These are phyloP conservation scores for Hermodice carunculata DNA, from an alignment of 2,888 invertebrate genomes.

Conservation along the genomic window DNA sequence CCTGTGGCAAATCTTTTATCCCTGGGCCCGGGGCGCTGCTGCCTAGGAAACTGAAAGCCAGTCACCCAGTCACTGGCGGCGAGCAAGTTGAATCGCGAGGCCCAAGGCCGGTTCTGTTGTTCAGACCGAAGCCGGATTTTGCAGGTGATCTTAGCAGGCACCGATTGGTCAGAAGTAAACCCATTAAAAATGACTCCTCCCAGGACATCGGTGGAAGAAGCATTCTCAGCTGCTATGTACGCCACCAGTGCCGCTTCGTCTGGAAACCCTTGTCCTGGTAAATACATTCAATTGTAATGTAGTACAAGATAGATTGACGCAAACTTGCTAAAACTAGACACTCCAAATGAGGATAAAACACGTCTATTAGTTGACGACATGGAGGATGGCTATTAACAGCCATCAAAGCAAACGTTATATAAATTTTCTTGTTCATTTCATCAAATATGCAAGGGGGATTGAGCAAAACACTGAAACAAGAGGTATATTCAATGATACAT, in stretches of 20 bases:
- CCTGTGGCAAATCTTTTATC: slow-evolving; percentile 72
- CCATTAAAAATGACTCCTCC: not conserved
- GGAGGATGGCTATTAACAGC: no score
- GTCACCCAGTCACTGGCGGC: slow-evolving; percentile 76
- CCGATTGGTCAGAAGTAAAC: not conserved
- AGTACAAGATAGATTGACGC: no score
- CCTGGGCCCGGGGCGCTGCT: slow-evolving; percentile 79
- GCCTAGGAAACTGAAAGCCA: slow-evolving; percentile 76
- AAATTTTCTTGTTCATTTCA: no score
- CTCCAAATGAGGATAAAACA: no score
- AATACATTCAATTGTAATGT: no score
- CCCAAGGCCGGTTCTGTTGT: not conserved
- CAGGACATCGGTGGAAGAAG: not conserved
- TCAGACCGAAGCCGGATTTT: not conserved
- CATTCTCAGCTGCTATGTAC: not conserved
- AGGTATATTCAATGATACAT: no score
- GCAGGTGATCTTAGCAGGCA: not conserved
- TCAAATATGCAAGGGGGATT: no score
- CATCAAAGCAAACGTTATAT: no score
- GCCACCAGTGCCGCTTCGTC: slow-evolving; percentile 67
- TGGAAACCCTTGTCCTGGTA: slow-evolving; percentile 58
- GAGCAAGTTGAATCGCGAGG: not conserved
- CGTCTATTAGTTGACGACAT: no score
- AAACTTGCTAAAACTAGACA: no score
- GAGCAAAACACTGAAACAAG: no score